phyloP scores from a whole-genome alignment of 2,113 vertebrate genomes.

The Vulpes ferrilata region DNA sequence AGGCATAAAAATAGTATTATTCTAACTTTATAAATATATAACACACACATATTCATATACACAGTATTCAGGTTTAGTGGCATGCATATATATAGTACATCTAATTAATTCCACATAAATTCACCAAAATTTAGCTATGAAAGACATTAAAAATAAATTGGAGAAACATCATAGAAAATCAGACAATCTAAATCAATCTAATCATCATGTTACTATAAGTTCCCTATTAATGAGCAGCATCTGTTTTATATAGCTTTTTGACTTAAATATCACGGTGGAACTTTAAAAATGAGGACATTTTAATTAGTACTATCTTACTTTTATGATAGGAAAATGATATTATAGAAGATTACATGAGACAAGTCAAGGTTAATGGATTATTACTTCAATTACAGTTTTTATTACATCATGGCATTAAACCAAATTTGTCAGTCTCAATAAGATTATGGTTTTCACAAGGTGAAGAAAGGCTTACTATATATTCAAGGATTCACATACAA shows the following conservation, averaged over 20 bases:
- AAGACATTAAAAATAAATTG: not conserved
- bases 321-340: constrained; percentile 1
- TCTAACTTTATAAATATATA: constrained; percentile 48
- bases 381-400: constrained; percentile 38
- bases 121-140: not conserved
- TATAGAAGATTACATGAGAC: not conserved
- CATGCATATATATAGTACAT: not conserved
- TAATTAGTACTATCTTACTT: constrained; percentile 18
- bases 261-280: constrained; percentile 7
- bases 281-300: not conserved
- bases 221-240: not conserved
- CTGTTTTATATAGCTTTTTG: not conserved
- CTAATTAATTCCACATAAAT: not conserved
- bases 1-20: not conserved
- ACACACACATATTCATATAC: not conserved
- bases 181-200: not conserved
- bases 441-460: not conserved
- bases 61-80: not conserved
- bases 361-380: constrained; percentile 53
- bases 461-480: not conserved
- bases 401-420: not conserved
- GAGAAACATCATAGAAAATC: not conserved
- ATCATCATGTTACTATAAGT: not conserved
- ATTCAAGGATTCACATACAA: not conserved
- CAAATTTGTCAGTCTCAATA: not conserved